Evolutionary conservation across 2,797 vertebrate genomes (phyloP).

Genomic region (Heterohyrax brucei): DNA sequence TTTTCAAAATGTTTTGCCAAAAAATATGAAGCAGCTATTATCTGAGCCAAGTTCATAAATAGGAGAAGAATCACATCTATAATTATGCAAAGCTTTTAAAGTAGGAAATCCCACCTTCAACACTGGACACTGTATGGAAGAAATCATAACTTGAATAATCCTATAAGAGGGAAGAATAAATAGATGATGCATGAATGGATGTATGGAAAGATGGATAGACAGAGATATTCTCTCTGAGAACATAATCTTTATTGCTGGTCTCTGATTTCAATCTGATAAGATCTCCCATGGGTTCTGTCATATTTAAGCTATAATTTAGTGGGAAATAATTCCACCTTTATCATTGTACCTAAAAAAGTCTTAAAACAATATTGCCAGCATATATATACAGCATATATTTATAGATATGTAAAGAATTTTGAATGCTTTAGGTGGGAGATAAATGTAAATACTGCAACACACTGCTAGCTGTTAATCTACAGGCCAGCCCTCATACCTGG

Average conservation of each 20-base stretch:
- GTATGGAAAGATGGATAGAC: too few species aligned
- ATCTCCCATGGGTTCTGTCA: neutral
- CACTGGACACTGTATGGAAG: neutral
- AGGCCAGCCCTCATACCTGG: neutral
- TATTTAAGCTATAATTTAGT: neutral
- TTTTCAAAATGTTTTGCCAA: conserved; percentile 20
- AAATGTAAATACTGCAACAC: neutral
- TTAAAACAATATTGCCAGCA: neutral
- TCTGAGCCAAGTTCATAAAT: conserved; percentile 39
- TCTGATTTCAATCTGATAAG: neutral
- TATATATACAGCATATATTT: neutral
- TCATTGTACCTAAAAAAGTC: neutral
- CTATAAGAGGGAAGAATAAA: neutral
- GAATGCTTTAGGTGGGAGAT: neutral
- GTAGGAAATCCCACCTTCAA: neutral
- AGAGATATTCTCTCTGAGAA: neutral
- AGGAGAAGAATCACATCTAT: neutral
- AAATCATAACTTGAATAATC: neutral
- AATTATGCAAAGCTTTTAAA: neutral
- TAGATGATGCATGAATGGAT: too few species aligned
- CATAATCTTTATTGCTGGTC: neutral
- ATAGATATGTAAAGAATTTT: neutral
- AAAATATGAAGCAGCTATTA: neutral
- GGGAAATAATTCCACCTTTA: neutral
- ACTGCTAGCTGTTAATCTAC: neutral